Conservation (phyloP, 2,113 vertebrate species). For the Dascyllus trimaculatus region DNA sequence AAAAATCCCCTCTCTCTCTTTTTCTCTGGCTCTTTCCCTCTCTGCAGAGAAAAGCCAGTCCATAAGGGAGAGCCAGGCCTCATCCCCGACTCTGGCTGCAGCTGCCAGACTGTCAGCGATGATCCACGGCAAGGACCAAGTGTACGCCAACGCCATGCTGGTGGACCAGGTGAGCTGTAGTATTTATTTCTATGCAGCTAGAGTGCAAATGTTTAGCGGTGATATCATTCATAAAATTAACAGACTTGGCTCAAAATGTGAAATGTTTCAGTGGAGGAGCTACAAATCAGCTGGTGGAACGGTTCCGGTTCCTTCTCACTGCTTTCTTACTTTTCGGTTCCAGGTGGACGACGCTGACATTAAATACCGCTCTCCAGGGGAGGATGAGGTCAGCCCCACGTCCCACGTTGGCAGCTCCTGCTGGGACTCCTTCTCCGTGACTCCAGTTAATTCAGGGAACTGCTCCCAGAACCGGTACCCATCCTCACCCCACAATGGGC, state of each 20-base stretch:
- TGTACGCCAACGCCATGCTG: conserved; percentile 91
- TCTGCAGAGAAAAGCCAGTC: conserved; percentile 85
- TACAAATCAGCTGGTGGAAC: not conserved
- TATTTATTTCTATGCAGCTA: not conserved
- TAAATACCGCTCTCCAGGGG: conserved; percentile 76
- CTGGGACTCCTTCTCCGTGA: conserved; percentile 61
- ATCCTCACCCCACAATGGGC: conserved; percentile 46
- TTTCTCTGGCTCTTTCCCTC: conserved; percentile 34
- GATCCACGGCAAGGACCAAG: conserved; percentile 89
- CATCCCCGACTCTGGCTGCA: conserved; percentile 80
- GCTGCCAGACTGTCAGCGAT: conserved; percentile 84
- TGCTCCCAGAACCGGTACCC: conserved; percentile 48
- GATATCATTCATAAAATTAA: not conserved
- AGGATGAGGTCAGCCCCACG: conserved; percentile 54
- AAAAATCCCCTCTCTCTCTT: conserved; percentile 47
- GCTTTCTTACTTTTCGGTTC: conserved; percentile 19
- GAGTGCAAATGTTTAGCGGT: not conserved
- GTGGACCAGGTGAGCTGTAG: conserved; percentile 85
- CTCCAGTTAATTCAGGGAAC: conserved; percentile 37
- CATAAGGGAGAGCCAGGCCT: conserved; percentile 83
- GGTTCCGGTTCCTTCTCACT: conserved; percentile 12
- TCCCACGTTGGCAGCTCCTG: conserved; percentile 65
- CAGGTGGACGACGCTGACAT: conserved; percentile 86
- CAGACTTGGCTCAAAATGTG: not conserved
- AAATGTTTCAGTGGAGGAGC: conserved; percentile 20